Conservation (phyloP, 2,113 vertebrate species). For the Petromus typicus region DNA sequence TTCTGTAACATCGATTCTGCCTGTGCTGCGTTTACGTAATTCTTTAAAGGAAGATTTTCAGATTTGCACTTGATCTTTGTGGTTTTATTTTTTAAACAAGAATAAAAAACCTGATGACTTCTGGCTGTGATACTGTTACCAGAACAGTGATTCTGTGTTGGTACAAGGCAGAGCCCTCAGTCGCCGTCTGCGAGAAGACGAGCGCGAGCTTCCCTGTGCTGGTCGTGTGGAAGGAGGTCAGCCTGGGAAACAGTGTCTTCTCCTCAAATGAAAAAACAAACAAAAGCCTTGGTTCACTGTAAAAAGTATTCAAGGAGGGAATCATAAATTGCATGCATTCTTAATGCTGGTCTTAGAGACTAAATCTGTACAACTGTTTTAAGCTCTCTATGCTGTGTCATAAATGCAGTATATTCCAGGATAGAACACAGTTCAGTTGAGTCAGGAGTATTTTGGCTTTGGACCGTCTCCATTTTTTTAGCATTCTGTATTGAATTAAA, state of each 20-base stretch:
- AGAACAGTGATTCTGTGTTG: slow-evolving; percentile 34
- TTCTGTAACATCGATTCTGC: not conserved
- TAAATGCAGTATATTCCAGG: slow-evolving; percentile 58
- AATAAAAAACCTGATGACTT: slow-evolving; percentile 38
- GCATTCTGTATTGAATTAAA: slow-evolving; percentile 72
- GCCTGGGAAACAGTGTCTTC: slow-evolving; percentile 60
- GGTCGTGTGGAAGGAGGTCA: slow-evolving; percentile 51
- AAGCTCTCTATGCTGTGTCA: slow-evolving; percentile 44
- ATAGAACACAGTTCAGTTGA: slow-evolving; percentile 66
- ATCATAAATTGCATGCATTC: slow-evolving; percentile 74
- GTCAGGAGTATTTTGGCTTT: slow-evolving; percentile 69
- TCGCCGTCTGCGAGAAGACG: slow-evolving; percentile 64
- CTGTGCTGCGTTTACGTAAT: slow-evolving; percentile 65
- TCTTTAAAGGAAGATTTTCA: slow-evolving; percentile 77
- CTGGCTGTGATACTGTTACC: slow-evolving; percentile 70
- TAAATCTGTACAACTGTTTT: slow-evolving; percentile 60
- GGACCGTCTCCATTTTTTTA: slow-evolving; percentile 77
- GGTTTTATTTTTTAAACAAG: too few relatives aligned
- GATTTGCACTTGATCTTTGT: slow-evolving; percentile 68
- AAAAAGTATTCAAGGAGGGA: not conserved
- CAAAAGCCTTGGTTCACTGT: not conserved
- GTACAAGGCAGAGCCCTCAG: slow-evolving; percentile 44
- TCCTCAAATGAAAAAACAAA: not conserved
- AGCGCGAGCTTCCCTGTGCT: slow-evolving; percentile 40
- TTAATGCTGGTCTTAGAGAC: slow-evolving; percentile 59